phyloP scores from a whole-genome alignment of 2,797 vertebrate genomes.

The Naso thynnoides region DNA sequence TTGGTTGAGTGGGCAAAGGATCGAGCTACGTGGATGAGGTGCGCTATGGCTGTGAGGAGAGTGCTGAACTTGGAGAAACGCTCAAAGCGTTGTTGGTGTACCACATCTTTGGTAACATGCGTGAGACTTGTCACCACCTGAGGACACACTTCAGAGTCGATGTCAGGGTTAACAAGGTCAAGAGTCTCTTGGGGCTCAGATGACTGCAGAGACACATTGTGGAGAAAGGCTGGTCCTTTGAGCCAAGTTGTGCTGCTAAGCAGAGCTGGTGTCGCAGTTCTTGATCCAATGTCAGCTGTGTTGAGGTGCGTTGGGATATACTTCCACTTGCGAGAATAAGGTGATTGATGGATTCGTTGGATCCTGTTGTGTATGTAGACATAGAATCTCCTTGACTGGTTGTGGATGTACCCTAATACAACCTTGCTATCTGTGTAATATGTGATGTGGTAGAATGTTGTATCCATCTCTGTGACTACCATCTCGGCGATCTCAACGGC shows the following conservation, averaged over 20 bases:
- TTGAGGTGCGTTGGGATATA: background rate
- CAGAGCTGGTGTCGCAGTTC: background rate
- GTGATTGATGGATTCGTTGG: background rate
- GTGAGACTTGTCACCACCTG: background rate
- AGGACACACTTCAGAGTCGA: background rate
- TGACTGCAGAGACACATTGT: background rate
- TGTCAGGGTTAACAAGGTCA: background rate
- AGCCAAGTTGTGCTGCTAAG: conserved; percentile 15
- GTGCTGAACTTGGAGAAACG: background rate
- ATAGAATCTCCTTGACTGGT: conserved; percentile 16
- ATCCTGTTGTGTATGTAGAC: conserved; percentile 1
- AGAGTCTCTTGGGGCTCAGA: background rate
- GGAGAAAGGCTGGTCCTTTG: conserved; percentile 10
- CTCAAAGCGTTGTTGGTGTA: background rate
- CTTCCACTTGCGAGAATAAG: background rate
- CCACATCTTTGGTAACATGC: background rate
- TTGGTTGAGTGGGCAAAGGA: background rate
- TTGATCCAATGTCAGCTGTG: conserved; percentile 6
- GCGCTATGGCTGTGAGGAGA: background rate
- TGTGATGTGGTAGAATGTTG: background rate
- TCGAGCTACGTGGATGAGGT: background rate
- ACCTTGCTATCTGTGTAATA: conserved; percentile 22
- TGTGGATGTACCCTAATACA: conserved; percentile 3
- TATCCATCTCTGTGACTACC: background rate
- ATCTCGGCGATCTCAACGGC: background rate